phyloP scores from a whole-genome alignment of 2,888 invertebrate species.

The Pantelozetes paolii region DNA sequence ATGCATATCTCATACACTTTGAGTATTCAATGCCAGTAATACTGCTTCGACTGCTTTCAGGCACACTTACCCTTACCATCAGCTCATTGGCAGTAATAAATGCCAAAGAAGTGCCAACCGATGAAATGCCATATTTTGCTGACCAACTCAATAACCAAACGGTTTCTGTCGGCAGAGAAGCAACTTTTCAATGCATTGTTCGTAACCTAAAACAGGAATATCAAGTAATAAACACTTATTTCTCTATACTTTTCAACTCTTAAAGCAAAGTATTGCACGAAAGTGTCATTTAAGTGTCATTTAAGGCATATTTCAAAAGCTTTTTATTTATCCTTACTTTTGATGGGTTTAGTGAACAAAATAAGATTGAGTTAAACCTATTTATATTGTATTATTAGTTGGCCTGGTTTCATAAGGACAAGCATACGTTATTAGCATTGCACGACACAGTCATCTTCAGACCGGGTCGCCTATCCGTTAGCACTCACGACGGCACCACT shows the following conservation, averaged over 20 bases:
- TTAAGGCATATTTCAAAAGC: not conserved
- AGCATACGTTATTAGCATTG: constrained; percentile 67
- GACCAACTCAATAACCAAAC: constrained; percentile 85
- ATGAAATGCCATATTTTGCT: constrained; percentile 60
- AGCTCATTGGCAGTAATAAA: not conserved
- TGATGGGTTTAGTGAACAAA: not conserved
- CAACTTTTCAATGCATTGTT: constrained; percentile 78
- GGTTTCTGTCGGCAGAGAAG: constrained; percentile 78
- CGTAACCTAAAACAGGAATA: constrained; percentile 67
- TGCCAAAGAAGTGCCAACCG: constrained; percentile 6
- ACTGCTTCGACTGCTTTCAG: not conserved
- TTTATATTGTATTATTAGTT: constrained; percentile 61
- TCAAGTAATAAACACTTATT: constrained; percentile 33
- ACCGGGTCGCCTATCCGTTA: constrained; percentile 45
- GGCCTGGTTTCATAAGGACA: constrained; percentile 94
- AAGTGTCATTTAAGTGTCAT: constrained; percentile 32
- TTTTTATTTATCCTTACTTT: not conserved
- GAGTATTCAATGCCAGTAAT: too few relatives aligned
- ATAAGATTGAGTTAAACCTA: not conserved
- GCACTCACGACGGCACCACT: constrained; percentile 64
- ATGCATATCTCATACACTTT: not conserved
- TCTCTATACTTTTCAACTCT: not conserved
- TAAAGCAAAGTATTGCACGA: not conserved
- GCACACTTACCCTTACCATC: constrained; percentile 12
- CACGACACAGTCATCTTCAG: constrained; percentile 47